Evolutionary conservation across 2,888 invertebrate species (phyloP).

Genomic region (Sialis lutaria): DNA sequence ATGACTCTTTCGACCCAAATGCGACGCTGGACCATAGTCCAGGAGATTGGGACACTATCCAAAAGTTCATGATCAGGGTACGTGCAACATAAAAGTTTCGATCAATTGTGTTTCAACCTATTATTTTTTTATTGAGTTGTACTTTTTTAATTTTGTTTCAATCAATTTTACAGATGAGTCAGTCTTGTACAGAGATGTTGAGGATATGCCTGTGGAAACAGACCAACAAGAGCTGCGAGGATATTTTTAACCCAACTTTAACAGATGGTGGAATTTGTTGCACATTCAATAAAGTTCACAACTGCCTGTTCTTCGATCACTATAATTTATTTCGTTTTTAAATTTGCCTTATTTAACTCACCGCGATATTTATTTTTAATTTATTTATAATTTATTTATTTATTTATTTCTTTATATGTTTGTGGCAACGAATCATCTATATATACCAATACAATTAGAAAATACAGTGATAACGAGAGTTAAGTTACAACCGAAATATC

Average conservation of each 20-base stretch:
- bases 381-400: too few relatives aligned
- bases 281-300: conserved; percentile 65
- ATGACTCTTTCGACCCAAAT: conserved; percentile 14
- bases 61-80: conserved; percentile 45
- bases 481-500: too few relatives aligned
- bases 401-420: too few relatives aligned
- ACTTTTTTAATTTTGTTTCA: background rate
- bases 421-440: too few relatives aligned
- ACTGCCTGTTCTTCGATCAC: background rate
- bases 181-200: conserved; percentile 60
- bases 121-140: background rate
- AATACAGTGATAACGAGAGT: too few relatives aligned
- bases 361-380: too few relatives aligned
- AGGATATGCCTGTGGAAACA: conserved; percentile 51
- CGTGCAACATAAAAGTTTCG: conserved; percentile 10
- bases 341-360: too few relatives aligned
- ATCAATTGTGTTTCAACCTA: background rate
- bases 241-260: conserved; percentile 55
- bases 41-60: conserved; percentile 40
- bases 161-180: conserved; percentile 40
- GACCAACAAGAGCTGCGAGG: conserved; percentile 37
- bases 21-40: conserved; percentile 26
- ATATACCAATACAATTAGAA: too few relatives aligned
- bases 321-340: background rate
- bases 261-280: conserved; percentile 78